Evolutionary conservation across 2,888 invertebrate genomes (phyloP).

Genomic region (Pemphredon lugubris): DNA sequence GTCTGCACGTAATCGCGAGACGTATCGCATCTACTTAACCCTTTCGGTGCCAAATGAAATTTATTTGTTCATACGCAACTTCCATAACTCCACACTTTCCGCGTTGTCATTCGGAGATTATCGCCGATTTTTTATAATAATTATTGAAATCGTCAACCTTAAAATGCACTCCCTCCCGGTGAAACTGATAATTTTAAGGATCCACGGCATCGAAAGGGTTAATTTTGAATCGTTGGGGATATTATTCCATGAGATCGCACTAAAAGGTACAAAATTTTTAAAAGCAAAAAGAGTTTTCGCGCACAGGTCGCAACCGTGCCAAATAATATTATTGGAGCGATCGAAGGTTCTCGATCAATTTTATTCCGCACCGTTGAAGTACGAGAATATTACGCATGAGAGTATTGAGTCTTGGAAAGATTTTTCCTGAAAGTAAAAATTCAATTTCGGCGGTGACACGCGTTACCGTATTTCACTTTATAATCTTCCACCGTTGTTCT

Average conservation of each 20-base stretch:
- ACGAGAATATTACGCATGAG: conserved; percentile 2
- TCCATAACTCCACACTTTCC: too few relatives aligned
- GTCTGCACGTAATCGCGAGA: neutral
- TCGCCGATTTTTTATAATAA: too few relatives aligned
- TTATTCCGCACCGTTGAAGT: conserved; percentile 12
- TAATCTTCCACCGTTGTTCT: conserved; percentile 9
- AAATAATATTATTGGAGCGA: conserved; percentile 42
- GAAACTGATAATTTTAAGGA: too few relatives aligned
- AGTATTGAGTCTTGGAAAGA: neutral
- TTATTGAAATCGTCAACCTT: too few relatives aligned
- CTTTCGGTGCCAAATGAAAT: too few relatives aligned
- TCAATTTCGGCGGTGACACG: conserved; percentile 27
- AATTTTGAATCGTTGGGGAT: neutral
- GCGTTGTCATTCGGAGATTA: too few relatives aligned
- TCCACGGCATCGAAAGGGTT: too few relatives aligned
- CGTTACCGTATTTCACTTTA: conserved; percentile 25
- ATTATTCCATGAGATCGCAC: conserved; percentile 1
- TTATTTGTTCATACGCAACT: too few relatives aligned
- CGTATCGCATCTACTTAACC: neutral
- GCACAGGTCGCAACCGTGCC: conserved; percentile 46
- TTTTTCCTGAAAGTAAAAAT: conserved; percentile 19
- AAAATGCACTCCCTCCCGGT: too few relatives aligned
- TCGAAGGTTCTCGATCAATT: conserved; percentile 33
- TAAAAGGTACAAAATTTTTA: conserved; percentile 1
- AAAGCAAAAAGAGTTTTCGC: conserved; percentile 1